A percentile compares a stretch with the other conserved stretches of the same genome.
Conservation (phyloP, 2,113 vertebrate species). For the Ardeotis arabs region DNA sequence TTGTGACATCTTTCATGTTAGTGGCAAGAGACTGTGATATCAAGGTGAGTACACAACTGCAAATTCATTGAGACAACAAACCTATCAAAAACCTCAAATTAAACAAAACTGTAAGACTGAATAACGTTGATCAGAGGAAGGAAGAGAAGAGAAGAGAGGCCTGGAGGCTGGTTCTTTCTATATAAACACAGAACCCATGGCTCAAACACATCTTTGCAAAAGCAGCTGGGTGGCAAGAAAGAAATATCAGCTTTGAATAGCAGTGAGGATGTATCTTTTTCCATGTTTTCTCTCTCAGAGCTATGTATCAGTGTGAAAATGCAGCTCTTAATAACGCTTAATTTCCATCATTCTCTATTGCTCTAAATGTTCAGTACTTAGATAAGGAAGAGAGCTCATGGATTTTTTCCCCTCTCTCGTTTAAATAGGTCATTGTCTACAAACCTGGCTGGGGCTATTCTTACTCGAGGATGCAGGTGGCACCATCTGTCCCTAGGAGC, state of each 20-base stretch:
- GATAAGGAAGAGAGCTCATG: background rate
- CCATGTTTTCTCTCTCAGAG: background rate
- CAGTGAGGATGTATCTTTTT: background rate
- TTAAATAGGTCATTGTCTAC: conserved; percentile 65
- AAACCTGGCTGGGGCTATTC: conserved; percentile 40
- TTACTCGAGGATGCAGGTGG: conserved; percentile 38
- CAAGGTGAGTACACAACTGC: background rate
- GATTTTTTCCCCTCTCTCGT: background rate
- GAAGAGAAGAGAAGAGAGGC: background rate
- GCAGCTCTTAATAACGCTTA: background rate
- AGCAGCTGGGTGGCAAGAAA: background rate
- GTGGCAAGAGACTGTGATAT: background rate
- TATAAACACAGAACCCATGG: background rate
- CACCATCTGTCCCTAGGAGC: conserved; percentile 56
- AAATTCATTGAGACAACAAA: background rate
- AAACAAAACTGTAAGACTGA: background rate
- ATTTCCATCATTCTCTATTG: background rate
- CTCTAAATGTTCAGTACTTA: background rate
- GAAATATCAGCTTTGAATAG: background rate
- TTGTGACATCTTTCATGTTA: background rate
- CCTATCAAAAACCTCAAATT: background rate
- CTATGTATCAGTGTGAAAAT: background rate
- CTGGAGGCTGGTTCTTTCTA: background rate
- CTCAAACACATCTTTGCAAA: background rate
- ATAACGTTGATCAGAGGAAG: background rate